Evolutionary conservation across 2,113 vertebrate genomes (phyloP), one percentile per base, ranked within the genome.

Genomic region (Chaenocephalus aceratus): DNA sequence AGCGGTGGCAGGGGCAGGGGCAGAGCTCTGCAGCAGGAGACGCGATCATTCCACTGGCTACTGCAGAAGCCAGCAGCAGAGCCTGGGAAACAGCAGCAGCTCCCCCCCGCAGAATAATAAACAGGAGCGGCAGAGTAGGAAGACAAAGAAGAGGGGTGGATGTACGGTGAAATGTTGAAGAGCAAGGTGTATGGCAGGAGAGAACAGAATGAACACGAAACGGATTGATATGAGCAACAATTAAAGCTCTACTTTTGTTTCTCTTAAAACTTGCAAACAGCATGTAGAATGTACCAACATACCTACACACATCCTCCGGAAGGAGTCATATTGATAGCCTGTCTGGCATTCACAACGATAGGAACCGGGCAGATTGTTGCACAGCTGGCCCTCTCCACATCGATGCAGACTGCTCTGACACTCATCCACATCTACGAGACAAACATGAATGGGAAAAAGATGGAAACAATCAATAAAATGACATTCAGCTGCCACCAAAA

Each of bases 261-360:
- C 30, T 45, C 21, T 34, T 41, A 23, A 75, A 66, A 48, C 5
- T 61, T 48, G 9, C 11, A n/a, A n/a, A 4, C 18, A 51, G 11
- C 21, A 57, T 61, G 10, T 4, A 3, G 11, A 1, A n/a, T 21
- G 56, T 59, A 45, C 21, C 53, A 66, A 77, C 96, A 1, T 95
- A 99, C 98, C 97, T 0, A 96, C 83, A 87, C 98, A 99, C 87
- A 82, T 89, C 74, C 95, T 95, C 90, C 95, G 95, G 77, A 97
- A 96, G 1, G 95, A 88, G 23, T 98, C 97, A 10, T 95, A 95
- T 90, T 97, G 96, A 85, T 96, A 99, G 6, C 98, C 98, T 0
- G 91, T 87, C 87, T 91, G 96, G 89, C 98, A 99, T 93, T 98
- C 96, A 0, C 98, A 99, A 75, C 97, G 97, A 68, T 98, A 97